Conservation (phyloP, 2,797 vertebrate species). For the Anguilla marmorata region DNA sequence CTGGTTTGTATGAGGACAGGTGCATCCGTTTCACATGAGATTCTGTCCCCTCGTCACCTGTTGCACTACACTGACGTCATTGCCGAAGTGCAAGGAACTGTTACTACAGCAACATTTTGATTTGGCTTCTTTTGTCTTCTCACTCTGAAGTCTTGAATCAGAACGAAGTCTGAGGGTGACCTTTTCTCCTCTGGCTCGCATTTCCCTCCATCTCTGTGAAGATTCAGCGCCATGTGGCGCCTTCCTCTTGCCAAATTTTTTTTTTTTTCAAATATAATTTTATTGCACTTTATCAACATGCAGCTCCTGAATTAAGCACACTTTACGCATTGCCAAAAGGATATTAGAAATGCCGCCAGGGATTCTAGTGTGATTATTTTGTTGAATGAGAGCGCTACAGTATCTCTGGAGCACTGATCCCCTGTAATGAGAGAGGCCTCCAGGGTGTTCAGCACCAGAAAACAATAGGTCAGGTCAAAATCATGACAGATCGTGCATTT, state of each 20-base stretch:
- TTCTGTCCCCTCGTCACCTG: background rate
- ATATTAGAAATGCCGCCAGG: background rate
- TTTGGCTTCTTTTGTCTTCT: background rate
- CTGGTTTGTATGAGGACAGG: background rate
- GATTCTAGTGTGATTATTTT: constrained; percentile 6
- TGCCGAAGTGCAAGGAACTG: background rate
- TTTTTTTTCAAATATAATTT: background rate
- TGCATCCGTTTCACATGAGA: background rate
- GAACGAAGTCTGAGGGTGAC: background rate
- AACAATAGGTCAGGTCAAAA: background rate
- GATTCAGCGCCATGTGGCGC: background rate
- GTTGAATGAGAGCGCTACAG: background rate
- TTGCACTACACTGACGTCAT: background rate
- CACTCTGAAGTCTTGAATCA: background rate
- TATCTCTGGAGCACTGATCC: constrained; percentile 3
- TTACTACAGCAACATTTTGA: background rate
- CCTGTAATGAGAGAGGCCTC: background rate
- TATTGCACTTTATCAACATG: background rate
- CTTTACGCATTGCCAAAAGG: constrained; percentile 1
- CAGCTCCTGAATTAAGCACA: background rate
- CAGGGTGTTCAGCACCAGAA: background rate
- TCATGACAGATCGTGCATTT: background rate
- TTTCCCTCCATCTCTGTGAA: background rate
- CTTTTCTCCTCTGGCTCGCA: background rate
- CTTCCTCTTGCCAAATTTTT: background rate